A percentile compares a stretch with the other conserved stretches of the same genome.
Conservation (phyloP, 64 coral and sea anemone species). For the Hydrozoanthus tunicans region DNA sequence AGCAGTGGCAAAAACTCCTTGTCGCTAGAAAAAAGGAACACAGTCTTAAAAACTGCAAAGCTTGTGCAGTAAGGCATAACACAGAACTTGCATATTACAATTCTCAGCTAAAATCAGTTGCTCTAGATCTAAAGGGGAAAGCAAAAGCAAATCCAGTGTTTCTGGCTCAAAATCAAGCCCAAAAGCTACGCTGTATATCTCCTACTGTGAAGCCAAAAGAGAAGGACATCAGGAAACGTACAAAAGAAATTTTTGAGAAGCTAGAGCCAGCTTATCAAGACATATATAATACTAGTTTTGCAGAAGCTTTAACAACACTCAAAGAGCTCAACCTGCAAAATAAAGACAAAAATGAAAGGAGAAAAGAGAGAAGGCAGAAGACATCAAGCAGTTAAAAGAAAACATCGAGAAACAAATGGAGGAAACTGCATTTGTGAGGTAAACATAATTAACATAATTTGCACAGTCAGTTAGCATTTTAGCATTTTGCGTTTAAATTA, state of each 20-base stretch:
- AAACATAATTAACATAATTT: background rate
- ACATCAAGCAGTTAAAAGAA: slow-evolving; percentile 17
- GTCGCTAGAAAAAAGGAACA: slow-evolving; percentile 21
- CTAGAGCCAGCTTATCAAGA: background rate
- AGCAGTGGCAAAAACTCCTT: slow-evolving; percentile 9
- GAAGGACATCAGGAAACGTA: slow-evolving; percentile 6
- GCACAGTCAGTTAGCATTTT: background rate
- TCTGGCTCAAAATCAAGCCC: slow-evolving; percentile 12
- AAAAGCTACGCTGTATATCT: background rate
- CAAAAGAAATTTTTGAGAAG: slow-evolving; percentile 17
- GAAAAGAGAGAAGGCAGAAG: slow-evolving; percentile 8
- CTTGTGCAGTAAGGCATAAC: background rate
- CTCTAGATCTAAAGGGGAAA: slow-evolving; percentile 26
- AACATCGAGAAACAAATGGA: slow-evolving; percentile 38
- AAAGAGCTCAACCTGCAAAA: background rate
- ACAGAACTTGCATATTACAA: slow-evolving; percentile 12
- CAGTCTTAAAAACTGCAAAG: slow-evolving; percentile 17
- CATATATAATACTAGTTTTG: slow-evolving; percentile 12
- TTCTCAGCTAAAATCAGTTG: slow-evolving; percentile 22
- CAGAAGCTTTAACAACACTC: slow-evolving; percentile 13
- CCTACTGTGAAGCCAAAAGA: background rate
- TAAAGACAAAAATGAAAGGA: slow-evolving; percentile 23
- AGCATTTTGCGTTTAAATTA: background rate
- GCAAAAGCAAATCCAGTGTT: slow-evolving; percentile 37
- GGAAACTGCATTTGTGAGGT: slow-evolving; percentile 42